Conservation (phyloP, 2,888 invertebrate species). For the Troides aeacus region DNA sequence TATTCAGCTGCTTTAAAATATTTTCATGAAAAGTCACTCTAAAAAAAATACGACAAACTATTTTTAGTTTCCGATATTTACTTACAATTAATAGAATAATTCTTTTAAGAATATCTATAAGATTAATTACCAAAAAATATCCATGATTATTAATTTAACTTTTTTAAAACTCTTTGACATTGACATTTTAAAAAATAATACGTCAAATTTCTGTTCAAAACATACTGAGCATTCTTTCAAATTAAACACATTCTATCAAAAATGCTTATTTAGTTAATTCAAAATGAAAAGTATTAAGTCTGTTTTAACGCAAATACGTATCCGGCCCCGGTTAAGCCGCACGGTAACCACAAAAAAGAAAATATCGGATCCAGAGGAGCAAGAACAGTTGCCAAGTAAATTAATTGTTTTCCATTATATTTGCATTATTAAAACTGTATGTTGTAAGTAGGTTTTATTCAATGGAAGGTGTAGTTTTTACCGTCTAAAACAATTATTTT, state of each 20-base stretch:
- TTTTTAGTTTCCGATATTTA: too few relatives aligned
- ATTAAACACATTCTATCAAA: background rate
- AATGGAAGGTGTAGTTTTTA: background rate
- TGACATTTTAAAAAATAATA: background rate
- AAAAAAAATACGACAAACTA: too few relatives aligned
- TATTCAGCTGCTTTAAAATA: too few relatives aligned
- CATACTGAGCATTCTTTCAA: background rate
- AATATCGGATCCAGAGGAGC: constrained; percentile 71
- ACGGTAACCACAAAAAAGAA: constrained; percentile 69
- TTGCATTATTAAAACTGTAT: background rate
- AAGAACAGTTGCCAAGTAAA: constrained; percentile 73
- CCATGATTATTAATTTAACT: background rate
- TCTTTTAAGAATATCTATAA: too few relatives aligned
- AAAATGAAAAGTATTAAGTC: constrained; percentile 20
- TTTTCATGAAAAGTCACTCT: too few relatives aligned
- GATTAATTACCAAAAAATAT: too few relatives aligned
- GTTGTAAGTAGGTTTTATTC: too few relatives aligned
- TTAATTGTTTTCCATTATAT: background rate
- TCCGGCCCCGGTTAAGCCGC: constrained; percentile 43
- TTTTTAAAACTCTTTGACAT: background rate
- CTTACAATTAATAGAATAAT: too few relatives aligned
- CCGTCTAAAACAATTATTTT: background rate
- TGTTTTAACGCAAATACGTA: constrained; percentile 37
- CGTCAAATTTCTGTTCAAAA: constrained; percentile 7
- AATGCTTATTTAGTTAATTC: background rate